Percentiles rank a stretch among this genome's conserved stretches.
phyloP scores from a whole-genome alignment of 2,888 invertebrate genomes.

The Tribolium freemani region DNA sequence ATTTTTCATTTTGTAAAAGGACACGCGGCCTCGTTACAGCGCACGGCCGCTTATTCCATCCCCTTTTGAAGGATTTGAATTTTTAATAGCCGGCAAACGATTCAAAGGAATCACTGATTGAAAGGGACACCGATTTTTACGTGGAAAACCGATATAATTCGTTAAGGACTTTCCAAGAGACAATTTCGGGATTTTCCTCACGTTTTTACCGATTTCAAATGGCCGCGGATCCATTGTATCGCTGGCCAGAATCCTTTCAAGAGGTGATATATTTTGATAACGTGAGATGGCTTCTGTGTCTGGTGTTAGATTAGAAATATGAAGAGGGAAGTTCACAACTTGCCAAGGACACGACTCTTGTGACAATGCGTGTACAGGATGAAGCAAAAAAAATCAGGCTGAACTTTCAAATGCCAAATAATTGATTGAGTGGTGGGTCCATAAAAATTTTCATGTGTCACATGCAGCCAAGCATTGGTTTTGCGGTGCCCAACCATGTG shows the following conservation, averaged over 20 bases:
- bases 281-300: background rate
- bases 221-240: background rate
- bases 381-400: no score
- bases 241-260: background rate
- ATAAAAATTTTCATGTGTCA: no score
- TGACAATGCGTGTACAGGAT: no score
- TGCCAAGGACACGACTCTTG: background rate
- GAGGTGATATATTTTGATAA: slow-evolving; percentile 20
- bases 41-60: slow-evolving; percentile 52
- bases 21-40: slow-evolving; percentile 60
- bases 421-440: no score
- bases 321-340: background rate
- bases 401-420: no score
- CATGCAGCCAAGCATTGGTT: no score
- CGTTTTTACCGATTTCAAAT: background rate
- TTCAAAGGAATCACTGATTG: background rate
- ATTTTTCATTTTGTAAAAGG: slow-evolving; percentile 45
- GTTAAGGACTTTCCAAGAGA: background rate
- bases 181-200: background rate
- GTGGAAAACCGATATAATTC: no score
- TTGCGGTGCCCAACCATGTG: background rate
- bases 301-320: background rate
- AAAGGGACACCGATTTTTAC: background rate
- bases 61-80: slow-evolving; percentile 32
- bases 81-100: slow-evolving; percentile 15